Base-by-base conservation (phyloP, 2,888 invertebrate species). In the Polydrusus pterygomalis region DNA sequence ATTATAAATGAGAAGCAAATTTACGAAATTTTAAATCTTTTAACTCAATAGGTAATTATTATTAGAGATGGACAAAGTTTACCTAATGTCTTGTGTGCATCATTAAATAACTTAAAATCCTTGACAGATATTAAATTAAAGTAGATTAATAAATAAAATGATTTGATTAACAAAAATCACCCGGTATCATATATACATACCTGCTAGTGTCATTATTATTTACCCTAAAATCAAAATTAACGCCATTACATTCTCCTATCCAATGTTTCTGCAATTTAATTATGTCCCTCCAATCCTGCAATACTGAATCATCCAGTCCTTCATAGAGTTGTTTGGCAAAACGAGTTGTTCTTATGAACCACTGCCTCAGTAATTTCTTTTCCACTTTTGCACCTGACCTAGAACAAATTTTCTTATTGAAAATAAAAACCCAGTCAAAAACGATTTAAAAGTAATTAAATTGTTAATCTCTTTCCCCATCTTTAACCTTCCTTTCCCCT, bases 321-420 rank as follows among this genome's bases (percentile, higher is more conserved):
- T 95, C 92, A 80, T 91, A 89, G 70, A 93, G 88, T 80, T 89
- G 89, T 89, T 95, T 91, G 0, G 96, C 94, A 88, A 92, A 96
- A 77, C 91, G 90, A 58, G 97, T 97, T 0, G 98, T 97, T 87
- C 92, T 93, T 40, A 99, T 91, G 87, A 96, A 98, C 99, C 99
- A 99, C 85, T 99, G 99, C 43, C 92, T 93, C 0, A 99, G 90
- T 74, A 93, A 88, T 87, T 93, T 95, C 83, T 95, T 96, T 87
- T 98, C 96, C 8, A 97, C 97, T 88, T 93, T 92, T 8, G 97
- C 98, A 1, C 99, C 98, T 5, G 99, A 99, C 75, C 99, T 77
- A 17, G 11, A 73, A 72, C 25, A 25, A 2, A 11, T 6, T 40
- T 40, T 40, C 9, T 11, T 40, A 40, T 40, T 40, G 2, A 11